Evolutionary conservation across 2,797 vertebrate species (phyloP).

Genomic region (Enteromius paludinosus): DNA sequence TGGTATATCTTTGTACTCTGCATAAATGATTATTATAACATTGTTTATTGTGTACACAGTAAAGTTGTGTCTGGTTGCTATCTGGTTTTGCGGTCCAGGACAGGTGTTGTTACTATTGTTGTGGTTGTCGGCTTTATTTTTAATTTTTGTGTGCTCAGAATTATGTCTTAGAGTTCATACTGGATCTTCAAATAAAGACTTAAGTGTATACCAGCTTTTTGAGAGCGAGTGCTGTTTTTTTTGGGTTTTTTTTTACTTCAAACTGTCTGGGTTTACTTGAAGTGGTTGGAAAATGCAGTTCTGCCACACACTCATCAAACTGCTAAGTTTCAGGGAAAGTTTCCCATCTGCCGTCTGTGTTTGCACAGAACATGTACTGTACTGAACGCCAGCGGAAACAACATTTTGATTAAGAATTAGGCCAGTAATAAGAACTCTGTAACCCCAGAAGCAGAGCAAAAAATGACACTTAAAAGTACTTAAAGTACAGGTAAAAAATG

Average conservation of each 20-base stretch:
- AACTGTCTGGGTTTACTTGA: neutral
- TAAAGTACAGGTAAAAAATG: neutral
- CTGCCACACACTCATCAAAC: neutral
- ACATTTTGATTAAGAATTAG: neutral
- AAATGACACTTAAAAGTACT: neutral
- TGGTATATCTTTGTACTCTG: slow-evolving; percentile 42
- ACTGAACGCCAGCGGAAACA: neutral
- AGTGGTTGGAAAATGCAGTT: neutral
- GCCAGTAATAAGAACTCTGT: neutral
- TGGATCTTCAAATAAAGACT: slow-evolving; percentile 55
- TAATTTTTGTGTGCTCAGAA: slow-evolving; percentile 58
- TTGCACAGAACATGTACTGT: slow-evolving; percentile 8
- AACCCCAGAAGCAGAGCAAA: neutral
- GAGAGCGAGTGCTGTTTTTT: neutral
- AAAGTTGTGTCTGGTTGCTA: slow-evolving; percentile 43
- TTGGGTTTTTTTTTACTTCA: neutral
- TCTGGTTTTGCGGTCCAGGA: slow-evolving; percentile 49
- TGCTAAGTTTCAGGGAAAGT: neutral
- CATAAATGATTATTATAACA: slow-evolving; percentile 58
- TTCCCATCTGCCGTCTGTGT: neutral
- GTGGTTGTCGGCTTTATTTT: slow-evolving; percentile 13
- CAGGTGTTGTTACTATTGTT: slow-evolving; percentile 14
- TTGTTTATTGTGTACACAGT: slow-evolving; percentile 59
- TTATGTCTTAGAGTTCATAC: slow-evolving; percentile 58
- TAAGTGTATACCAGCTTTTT: slow-evolving; percentile 35